These are phyloP conservation scores for Rhyacophila evoluta DNA, from an alignment of 2,888 invertebrate species.

Conservation along the genomic window DNA sequence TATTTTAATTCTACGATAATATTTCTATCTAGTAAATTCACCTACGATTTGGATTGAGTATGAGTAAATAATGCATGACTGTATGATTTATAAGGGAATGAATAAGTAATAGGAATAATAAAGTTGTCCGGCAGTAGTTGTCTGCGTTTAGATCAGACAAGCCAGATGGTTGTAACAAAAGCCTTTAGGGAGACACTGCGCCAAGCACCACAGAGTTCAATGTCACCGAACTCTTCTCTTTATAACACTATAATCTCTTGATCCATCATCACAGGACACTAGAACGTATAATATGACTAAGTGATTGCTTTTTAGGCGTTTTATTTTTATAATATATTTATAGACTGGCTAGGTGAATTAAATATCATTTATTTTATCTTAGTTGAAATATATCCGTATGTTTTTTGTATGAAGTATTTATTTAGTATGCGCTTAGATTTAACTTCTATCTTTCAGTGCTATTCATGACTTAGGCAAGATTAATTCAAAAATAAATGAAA, in stretches of 20 bases:
- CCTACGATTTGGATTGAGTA: background rate
- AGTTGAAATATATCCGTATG: too few species aligned
- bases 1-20: too few species aligned
- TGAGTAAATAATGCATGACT: background rate
- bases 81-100: constrained; percentile 20
- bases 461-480: too few species aligned
- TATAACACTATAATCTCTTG: background rate
- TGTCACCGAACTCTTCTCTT: background rate
- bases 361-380: too few species aligned
- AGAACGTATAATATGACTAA: too few species aligned
- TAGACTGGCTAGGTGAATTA: too few species aligned
- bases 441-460: too few species aligned
- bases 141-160: constrained; percentile 5
- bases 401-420: too few species aligned
- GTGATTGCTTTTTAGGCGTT: too few species aligned
- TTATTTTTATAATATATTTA: too few species aligned
- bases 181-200: background rate
- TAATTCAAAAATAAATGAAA: too few species aligned
- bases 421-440: too few species aligned
- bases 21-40: background rate
- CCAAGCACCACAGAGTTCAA: background rate
- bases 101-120: constrained; percentile 9
- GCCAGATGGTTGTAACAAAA: constrained; percentile 3
- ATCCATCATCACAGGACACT: background rate
- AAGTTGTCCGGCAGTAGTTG: background rate